These are phyloP conservation scores for Patiria pectinifera DNA, from an alignment of 53 echinoderm and acorn worm species.

Conservation along the genomic window DNA sequence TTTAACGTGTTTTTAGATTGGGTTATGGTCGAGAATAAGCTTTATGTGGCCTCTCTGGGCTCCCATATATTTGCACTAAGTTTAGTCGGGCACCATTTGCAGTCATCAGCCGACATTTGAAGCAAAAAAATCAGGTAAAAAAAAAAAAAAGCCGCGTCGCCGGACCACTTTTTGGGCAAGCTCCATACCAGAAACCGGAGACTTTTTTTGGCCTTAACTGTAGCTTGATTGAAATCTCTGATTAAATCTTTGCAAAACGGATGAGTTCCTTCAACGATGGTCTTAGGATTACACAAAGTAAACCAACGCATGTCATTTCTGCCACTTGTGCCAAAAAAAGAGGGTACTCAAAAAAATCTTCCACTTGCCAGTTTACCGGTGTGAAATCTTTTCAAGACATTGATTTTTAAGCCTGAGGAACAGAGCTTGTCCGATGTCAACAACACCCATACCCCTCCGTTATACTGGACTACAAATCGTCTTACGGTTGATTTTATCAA, in stretches of 20 bases:
- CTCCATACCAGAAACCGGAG: no score
- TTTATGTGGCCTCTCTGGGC: no score
- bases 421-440: not conserved
- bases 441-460: not conserved
- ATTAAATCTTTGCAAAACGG: not conserved
- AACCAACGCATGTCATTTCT: not conserved
- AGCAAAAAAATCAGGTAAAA: no score
- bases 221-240: not conserved
- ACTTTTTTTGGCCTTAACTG: not conserved
- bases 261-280: not conserved
- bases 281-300: not conserved
- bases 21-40: no score
- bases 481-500: not conserved
- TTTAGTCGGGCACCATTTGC: no score
- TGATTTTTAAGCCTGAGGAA: not conserved
- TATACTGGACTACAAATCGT: not conserved
- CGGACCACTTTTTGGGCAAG: no score
- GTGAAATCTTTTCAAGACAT: not conserved
- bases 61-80: no score
- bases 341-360: constrained; percentile 2
- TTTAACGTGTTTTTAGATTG: no score
- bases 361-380: constrained; percentile 3
- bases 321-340: not conserved
- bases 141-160: no score
- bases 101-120: no score